phyloP scores from a whole-genome alignment of 1,140 invertebrate species.

The Holcopasites calliopsidis region DNA sequence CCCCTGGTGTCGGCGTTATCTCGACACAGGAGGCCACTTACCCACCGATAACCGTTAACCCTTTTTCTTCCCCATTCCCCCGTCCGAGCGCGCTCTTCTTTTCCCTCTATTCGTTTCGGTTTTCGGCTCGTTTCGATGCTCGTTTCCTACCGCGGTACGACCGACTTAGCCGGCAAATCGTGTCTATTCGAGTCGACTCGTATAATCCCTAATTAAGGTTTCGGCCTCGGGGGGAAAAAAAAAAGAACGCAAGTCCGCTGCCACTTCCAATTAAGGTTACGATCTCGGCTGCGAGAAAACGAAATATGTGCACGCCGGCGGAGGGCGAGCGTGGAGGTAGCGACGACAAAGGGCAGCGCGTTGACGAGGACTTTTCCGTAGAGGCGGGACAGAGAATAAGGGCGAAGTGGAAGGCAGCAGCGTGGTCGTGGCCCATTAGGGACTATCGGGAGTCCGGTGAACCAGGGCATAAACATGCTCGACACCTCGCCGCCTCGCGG shows the following conservation, averaged over 20 bases:
- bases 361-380: constrained; percentile 54
- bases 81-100: neutral
- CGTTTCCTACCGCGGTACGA: too few relatives aligned
- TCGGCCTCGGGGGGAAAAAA: constrained; percentile 14
- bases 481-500: constrained; percentile 68
- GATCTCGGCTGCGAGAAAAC: constrained; percentile 38
- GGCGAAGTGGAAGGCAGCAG: constrained; percentile 41
- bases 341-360: constrained; percentile 55
- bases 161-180: constrained; percentile 13
- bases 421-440: constrained; percentile 71
- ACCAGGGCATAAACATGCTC: constrained; percentile 72
- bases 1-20: constrained; percentile 77
- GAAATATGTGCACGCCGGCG: constrained; percentile 59
- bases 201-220: constrained; percentile 60
- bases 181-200: constrained; percentile 34
- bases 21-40: constrained; percentile 78
- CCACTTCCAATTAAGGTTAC: constrained; percentile 63
- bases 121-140: too few relatives aligned
- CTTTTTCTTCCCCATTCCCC: constrained; percentile 21
- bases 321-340: constrained; percentile 35
- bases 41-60: constrained; percentile 72
- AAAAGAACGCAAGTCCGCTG: constrained; percentile 28
- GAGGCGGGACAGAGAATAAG: neutral
- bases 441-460: constrained; percentile 67
- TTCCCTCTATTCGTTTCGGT: neutral